Conservation (phyloP, 2,797 vertebrate genomes). For the Micrastur ruficollis region DNA sequence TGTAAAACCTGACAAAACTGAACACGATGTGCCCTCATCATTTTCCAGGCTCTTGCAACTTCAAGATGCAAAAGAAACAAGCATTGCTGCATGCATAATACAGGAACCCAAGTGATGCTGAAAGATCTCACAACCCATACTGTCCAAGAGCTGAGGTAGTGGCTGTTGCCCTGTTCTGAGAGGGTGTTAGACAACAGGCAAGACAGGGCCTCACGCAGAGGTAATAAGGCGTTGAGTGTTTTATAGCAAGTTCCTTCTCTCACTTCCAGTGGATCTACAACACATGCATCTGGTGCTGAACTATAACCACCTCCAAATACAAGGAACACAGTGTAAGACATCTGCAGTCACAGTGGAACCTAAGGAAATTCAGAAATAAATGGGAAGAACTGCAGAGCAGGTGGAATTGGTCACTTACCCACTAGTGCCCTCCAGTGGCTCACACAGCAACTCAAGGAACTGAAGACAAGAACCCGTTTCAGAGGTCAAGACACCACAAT, state of each 20-base stretch:
- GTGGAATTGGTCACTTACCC: background rate
- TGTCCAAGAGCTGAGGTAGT: background rate
- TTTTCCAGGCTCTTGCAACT: background rate
- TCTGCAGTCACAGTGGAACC: background rate
- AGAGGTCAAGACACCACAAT: background rate
- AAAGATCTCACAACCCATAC: background rate
- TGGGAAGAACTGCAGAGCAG: background rate
- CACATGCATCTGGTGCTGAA: background rate
- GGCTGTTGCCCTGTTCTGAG: background rate
- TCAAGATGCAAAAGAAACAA: background rate
- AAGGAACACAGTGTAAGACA: background rate
- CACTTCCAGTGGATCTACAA: background rate
- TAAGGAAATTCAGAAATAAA: background rate
- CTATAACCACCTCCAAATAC: background rate
- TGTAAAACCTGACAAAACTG: background rate
- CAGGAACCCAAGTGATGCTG: background rate
- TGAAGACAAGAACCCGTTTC: background rate
- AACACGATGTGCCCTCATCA: background rate
- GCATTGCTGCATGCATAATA: background rate
- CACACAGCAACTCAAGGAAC: background rate
- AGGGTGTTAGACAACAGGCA: background rate
- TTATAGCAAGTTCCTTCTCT: background rate
- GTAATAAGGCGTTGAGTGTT: background rate
- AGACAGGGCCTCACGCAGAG: background rate
- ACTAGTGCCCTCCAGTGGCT: conserved; percentile 53